phyloP scores from a whole-genome alignment of 2,888 invertebrate genomes.

The Brenthis daphne region DNA sequence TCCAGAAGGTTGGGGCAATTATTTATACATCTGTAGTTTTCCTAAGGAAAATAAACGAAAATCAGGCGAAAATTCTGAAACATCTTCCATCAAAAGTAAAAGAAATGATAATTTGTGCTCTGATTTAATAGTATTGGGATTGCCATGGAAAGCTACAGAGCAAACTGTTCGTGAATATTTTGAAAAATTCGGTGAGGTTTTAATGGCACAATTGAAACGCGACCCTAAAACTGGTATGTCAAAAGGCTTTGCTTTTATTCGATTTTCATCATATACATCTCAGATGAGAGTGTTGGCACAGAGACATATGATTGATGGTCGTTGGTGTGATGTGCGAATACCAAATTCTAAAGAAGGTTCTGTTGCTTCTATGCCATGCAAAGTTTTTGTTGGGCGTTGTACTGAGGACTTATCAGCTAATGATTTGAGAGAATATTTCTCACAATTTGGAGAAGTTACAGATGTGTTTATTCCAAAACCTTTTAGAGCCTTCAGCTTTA shows the following conservation, averaged over 20 bases:
- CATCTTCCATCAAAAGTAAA: slow-evolving; percentile 95
- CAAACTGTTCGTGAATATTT: slow-evolving; percentile 98
- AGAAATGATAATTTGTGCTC: slow-evolving; percentile 96
- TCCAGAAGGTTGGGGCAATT: slow-evolving; percentile 91
- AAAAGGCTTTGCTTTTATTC: slow-evolving; percentile 99
- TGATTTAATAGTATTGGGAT: slow-evolving; percentile 98
- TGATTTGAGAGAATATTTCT: slow-evolving; percentile 90
- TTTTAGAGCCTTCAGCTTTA: slow-evolving; percentile 91
- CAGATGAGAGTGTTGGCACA: slow-evolving; percentile 97
- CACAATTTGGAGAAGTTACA: slow-evolving; percentile 91
- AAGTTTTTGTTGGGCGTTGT: slow-evolving; percentile 93
- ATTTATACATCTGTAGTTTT: slow-evolving; percentile 90
- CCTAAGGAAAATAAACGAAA: slow-evolving; percentile 97
- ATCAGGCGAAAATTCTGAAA: slow-evolving; percentile 92
- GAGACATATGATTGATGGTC: slow-evolving; percentile 97
- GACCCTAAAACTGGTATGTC: slow-evolving; percentile 96
- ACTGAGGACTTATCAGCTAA: slow-evolving; percentile 91
- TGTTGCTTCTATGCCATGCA: slow-evolving; percentile 88
- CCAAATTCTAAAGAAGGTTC: slow-evolving; percentile 95
- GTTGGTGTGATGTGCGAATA: slow-evolving; percentile 99
- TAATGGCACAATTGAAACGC: slow-evolving; percentile 98
- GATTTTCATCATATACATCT: slow-evolving; percentile 96
- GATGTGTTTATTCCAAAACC: slow-evolving; percentile 95
- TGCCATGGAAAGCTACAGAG: slow-evolving; percentile 99
- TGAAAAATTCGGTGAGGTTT: slow-evolving; percentile 97